Evolutionary conservation across 1,140 invertebrate species (phyloP), one percentile per base, ranked within the genome.

Genomic region (Schlechtendalia chinensis): DNA sequence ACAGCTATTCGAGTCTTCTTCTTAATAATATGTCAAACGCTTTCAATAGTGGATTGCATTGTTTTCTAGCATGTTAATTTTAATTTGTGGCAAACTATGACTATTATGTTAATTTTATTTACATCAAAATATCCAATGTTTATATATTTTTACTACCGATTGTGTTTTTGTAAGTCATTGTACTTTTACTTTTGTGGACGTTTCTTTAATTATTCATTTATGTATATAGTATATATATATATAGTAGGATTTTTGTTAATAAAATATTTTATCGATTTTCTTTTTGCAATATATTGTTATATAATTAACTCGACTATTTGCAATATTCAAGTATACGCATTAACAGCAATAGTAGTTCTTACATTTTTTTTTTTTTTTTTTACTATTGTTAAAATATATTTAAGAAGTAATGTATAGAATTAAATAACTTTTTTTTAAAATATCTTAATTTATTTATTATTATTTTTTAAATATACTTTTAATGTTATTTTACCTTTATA

Each of bases 241-340:
- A 39, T 45, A 19, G 47, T 27, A 61, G 24, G 19, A 2, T 10
- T 79, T 61, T 79, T 79, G 56, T 79, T 61, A 32, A 45, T 39
- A 77, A 29, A 47, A 47, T 24, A 10, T 58, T 75, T 39, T 56
- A 58, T 27, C 22, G 22, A 59, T 77, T 58, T 59, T 58, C 11
- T 54, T 45, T 77, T 59, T 12, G 47, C 69, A 72, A 72, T 59
- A 45, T 77, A 50, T 69, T 69, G 67, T 69, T 69, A 69, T 50
- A 69, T 50, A 27, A 50, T 69, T 50, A 77, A 77, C n/a, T 79
- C 39, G 19, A 79, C 75, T 79, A 79, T 63, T 47, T 79, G 75
- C 75, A 79, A 79, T 79, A 79, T 79, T 47, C 61, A 79, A 47
- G 75, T 79, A 79, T 79, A 79, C 75, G 75, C 75, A 79, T 58